These are phyloP conservation scores for Anodontia alba DNA, from an alignment of 2,888 invertebrate genomes.

Conservation along the genomic window DNA sequence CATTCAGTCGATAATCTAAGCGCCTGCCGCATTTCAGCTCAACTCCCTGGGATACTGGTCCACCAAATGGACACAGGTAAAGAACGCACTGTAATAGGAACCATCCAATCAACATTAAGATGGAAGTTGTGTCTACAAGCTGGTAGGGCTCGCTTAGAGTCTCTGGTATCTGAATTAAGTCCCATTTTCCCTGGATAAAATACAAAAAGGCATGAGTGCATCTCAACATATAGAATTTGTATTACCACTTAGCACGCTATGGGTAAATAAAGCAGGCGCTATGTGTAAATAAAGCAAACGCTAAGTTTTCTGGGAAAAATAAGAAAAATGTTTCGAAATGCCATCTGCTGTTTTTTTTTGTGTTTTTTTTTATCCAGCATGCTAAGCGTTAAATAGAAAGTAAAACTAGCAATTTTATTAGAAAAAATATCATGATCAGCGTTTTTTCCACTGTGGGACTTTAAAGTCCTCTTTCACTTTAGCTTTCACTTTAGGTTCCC, in stretches of 20 bases:
- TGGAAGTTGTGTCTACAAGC: slow-evolving; percentile 60
- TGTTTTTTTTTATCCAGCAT: too few relatives aligned
- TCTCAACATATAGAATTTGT: background rate
- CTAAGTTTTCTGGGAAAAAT: too few relatives aligned
- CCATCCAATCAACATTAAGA: slow-evolving; percentile 76
- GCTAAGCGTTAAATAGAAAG: too few relatives aligned
- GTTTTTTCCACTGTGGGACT: too few relatives aligned
- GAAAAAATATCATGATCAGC: too few relatives aligned
- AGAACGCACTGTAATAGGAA: slow-evolving; percentile 73
- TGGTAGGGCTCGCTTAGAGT: slow-evolving; percentile 23
- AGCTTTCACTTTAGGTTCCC: too few relatives aligned
- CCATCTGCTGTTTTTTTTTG: too few relatives aligned
- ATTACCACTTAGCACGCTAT: background rate
- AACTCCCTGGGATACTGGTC: slow-evolving; percentile 69
- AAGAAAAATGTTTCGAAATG: too few relatives aligned
- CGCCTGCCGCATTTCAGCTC: slow-evolving; percentile 65
- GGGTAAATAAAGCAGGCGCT: too few relatives aligned
- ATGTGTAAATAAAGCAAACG: too few relatives aligned
- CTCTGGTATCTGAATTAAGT: slow-evolving; percentile 45
- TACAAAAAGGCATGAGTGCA: slow-evolving; percentile 24
- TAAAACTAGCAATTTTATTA: too few relatives aligned
- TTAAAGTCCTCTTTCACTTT: too few relatives aligned
- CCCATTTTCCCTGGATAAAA: slow-evolving; percentile 58
- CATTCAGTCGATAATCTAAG: slow-evolving; percentile 79
- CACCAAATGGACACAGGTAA: slow-evolving; percentile 72